Base-by-base conservation (phyloP, 2,797 vertebrate genomes). In the Danio kyathit region DNA sequence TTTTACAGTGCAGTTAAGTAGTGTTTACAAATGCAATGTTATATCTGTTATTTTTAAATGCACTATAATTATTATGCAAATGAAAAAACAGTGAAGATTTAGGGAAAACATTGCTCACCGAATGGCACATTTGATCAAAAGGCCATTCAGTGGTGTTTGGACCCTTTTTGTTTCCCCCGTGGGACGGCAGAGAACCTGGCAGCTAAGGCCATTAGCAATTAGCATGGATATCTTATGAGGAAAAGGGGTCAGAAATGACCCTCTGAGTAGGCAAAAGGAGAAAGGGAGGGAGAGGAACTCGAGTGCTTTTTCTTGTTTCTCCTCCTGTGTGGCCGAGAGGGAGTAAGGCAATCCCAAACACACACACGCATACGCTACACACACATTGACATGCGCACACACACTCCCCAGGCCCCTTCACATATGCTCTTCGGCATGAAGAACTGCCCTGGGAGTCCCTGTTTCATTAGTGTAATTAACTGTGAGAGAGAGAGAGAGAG, bases 401-500 rank as follows among this genome's bases (percentile, higher is more conserved):
- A 65, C 84, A 70, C 79, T 80, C 82, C 79, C 59, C 80, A 57
- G 54, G 5, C 29, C 80, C 65, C 76, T 19, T 76, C 52, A 74
- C 51, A 67, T 75, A 74, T 73, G 67, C 66, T 76, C 29, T 80
- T 65, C 75, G 83, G 63, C 69, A 74, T 87, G 76, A 85, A 74
- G 74, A 84, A 77, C 82, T 86, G 82, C 83, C 86, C 85, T 79
- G 83, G 85, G 91, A 93, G 91, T 64, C 85, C 92, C 92, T 93
- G 94, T 96, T 97, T 96, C 95, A 95, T 95, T 96, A 95, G 95
- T 82, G 95, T 97, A 97, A 98, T 97, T 98, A 97, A 96, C 95
- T 93, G 94, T 94, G 92, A 93, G 93, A 93, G 84, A 93, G 91
- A 93, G 93, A 83, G 85, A 74, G 87, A 87, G 87, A 87, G 85